Evolutionary conservation across 2,888 invertebrate species (phyloP), one percentile per base, ranked within the genome.

Genomic region (Crepidodera aurea): DNA sequence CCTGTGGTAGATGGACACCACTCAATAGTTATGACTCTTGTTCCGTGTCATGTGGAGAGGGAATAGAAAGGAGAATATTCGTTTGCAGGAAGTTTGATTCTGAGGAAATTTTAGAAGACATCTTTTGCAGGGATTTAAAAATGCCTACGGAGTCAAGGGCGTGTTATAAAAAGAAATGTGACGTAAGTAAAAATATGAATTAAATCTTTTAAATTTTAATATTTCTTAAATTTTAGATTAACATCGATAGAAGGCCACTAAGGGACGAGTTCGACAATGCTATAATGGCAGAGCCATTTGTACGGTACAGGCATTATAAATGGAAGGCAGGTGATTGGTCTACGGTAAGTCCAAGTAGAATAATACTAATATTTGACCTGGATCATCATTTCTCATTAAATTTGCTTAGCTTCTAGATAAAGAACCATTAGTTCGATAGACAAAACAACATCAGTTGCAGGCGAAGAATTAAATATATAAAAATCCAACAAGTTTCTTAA

Each of bases 1-100:
- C 83, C 12, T 87, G 86, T 71, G 78, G 81, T n/a, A 69, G 76
- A 19, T 88, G 88, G 88, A 77, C 82, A 1, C 75, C 81, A 0
- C 83, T 83, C 6, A 81, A 83, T 25, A 86, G 85, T 85, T 82
- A 82, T 62, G 71, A 78, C 71, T 64, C 68, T 27, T 84, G 84
- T 72, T 83, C 82, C 1, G 80, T 78, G 1, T 82, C 80, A 5
- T 86, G 86, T 68, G 85, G 84, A 0, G 75, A 79, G 48, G 85
- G 85, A 2, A 75, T 77, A n/a, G 79, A 79, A 46, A 76, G 73
- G 42, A 78, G 85, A 55, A 75, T 77, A 51, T 68, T 60, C 48
- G 51, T 46, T 12, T 84, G 84, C 66, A 72, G 66, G 51, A 72
- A 71, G 19, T 69, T 69, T 48, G 67, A 80, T 46, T 77, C 80